These are phyloP conservation scores for Orthosia gracilis DNA, from an alignment of 2,888 invertebrate genomes.

Conservation along the genomic window DNA sequence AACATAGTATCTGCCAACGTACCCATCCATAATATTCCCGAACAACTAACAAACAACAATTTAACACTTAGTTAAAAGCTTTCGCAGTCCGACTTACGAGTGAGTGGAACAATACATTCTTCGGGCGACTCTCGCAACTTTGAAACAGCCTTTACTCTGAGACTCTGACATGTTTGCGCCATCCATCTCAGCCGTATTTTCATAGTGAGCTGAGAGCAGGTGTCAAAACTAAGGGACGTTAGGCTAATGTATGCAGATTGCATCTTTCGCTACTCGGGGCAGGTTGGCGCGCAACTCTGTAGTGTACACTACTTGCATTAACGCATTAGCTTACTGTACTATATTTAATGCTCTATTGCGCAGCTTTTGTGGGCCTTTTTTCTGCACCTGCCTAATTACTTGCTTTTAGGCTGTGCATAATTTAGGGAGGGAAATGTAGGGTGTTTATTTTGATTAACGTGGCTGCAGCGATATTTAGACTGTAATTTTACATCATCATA, in stretches of 20 bases:
- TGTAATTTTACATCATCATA: not conserved
- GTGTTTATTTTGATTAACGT: slow-evolving; percentile 25
- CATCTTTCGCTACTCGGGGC: slow-evolving; percentile 82
- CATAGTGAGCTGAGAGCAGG: slow-evolving; percentile 84
- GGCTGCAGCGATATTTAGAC: not conserved
- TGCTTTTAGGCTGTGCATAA: slow-evolving; percentile 38
- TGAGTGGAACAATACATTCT: slow-evolving; percentile 74
- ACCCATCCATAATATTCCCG: slow-evolving; percentile 52
- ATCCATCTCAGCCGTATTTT: slow-evolving; percentile 84
- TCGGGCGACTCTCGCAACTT: slow-evolving; percentile 76
- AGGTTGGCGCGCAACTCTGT: slow-evolving; percentile 65
- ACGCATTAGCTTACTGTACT: slow-evolving; percentile 79
- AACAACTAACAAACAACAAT: slow-evolving; percentile 71
- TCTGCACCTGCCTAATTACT: slow-evolving; percentile 49
- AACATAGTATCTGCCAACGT: not conserved
- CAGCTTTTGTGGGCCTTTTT: slow-evolving; percentile 58
- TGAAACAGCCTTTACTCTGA: slow-evolving; percentile 80
- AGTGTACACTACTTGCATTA: slow-evolving; percentile 72
- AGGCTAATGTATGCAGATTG: slow-evolving; percentile 91
- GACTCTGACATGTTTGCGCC: slow-evolving; percentile 83
- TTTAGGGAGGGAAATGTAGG: slow-evolving; percentile 19
- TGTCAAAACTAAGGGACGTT: slow-evolving; percentile 90
- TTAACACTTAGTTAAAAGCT: slow-evolving; percentile 75
- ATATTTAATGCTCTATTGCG: slow-evolving; percentile 78
- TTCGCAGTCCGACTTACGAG: slow-evolving; percentile 71